These are phyloP conservation scores for Bubo blakistoni DNA, from an alignment of 2,113 vertebrate species.

Conservation along the genomic window DNA sequence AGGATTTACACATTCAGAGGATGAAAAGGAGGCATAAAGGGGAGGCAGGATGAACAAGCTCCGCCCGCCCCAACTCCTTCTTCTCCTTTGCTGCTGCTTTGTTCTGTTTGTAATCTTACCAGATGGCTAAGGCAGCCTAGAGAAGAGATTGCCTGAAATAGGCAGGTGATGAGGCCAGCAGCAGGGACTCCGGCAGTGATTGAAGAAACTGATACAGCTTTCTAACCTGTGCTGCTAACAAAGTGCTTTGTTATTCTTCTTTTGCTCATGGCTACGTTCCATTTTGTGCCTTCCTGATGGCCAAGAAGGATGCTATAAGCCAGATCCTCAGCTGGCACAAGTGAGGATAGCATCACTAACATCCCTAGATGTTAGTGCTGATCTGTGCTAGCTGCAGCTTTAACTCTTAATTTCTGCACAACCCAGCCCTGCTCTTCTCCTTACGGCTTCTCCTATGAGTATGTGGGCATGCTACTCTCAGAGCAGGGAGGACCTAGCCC, in stretches of 20 bases:
- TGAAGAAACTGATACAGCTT: constrained; percentile 27
- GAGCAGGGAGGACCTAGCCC: not conserved
- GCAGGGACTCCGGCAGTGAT: not conserved
- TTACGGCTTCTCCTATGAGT: not conserved
- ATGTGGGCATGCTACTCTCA: not conserved
- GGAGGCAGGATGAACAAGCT: not conserved
- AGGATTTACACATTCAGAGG: constrained; percentile 23
- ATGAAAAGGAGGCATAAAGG: not conserved
- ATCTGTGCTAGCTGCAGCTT: not conserved
- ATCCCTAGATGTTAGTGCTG: not conserved
- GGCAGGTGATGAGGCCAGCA: constrained; percentile 58
- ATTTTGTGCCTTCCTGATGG: not conserved
- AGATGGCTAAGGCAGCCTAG: constrained; percentile 46
- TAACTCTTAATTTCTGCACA: not conserved
- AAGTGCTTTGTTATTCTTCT: constrained; percentile 12
- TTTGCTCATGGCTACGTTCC: not conserved
- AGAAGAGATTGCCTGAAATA: constrained; percentile 45
- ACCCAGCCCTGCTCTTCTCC: not conserved
- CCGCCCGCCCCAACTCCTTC: not conserved
- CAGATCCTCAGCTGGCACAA: not conserved
- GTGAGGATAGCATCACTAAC: not conserved
- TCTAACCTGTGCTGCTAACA: constrained; percentile 16
- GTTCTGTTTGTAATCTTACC: constrained; percentile 59
- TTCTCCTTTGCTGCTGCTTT: constrained; percentile 31
- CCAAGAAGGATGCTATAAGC: not conserved